phyloP scores from a whole-genome alignment of 2,888 invertebrate genomes.

The Troglohyphantes excavatus region DNA sequence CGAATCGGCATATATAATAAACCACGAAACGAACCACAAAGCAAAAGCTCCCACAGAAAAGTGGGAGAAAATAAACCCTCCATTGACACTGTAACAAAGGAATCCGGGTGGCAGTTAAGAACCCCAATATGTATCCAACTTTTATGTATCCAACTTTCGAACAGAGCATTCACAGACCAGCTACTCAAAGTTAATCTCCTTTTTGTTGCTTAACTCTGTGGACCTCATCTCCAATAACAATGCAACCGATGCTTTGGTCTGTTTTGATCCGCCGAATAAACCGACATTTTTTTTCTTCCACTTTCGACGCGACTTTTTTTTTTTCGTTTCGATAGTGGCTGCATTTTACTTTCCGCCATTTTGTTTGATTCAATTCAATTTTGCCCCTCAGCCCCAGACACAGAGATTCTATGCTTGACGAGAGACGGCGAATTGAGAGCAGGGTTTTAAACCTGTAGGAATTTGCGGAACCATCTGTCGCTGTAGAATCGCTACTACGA shows the following conservation, averaged over 20 bases:
- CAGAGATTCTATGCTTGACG: slow-evolving; percentile 33
- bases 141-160: background rate
- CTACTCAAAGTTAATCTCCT: slow-evolving; percentile 65
- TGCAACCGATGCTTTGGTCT: slow-evolving; percentile 38
- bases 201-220: slow-evolving; percentile 63
- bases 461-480: slow-evolving; percentile 53
- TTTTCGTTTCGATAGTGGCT: slow-evolving; percentile 26
- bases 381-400: background rate
- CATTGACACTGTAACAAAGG: slow-evolving; percentile 60
- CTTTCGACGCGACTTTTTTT: slow-evolving; percentile 35
- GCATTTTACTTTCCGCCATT: slow-evolving; percentile 63
- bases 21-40: slow-evolving; percentile 65
- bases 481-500: background rate
- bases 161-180: background rate
- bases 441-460: slow-evolving; percentile 32
- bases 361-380: slow-evolving; percentile 63
- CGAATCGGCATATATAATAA: slow-evolving; percentile 49
- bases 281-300: slow-evolving; percentile 45
- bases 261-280: slow-evolving; percentile 44
- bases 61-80: background rate
- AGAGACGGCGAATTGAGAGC: slow-evolving; percentile 28
- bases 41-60: slow-evolving; percentile 41
- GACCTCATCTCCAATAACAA: slow-evolving; percentile 59
- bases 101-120: slow-evolving; percentile 34
- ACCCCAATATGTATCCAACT: slow-evolving; percentile 56